Percentiles rank a stretch among this genome's conserved stretches.
phyloP scores from a whole-genome alignment of 2,888 invertebrate genomes.

The Volucella inflata region DNA sequence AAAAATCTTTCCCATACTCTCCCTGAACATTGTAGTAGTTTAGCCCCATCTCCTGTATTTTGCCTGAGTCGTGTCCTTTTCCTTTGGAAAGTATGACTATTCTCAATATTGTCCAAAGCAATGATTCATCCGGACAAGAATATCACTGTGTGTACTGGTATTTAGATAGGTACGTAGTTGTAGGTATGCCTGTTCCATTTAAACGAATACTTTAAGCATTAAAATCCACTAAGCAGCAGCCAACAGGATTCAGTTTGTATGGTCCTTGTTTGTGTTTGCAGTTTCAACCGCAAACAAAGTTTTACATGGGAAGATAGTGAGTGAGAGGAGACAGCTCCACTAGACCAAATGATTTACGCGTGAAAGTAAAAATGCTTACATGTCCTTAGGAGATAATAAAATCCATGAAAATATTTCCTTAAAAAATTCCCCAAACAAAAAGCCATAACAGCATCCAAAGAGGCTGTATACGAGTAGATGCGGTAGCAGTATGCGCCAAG shows the following conservation, averaged over 20 bases:
- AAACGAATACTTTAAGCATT: conserved; percentile 45
- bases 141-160: conserved; percentile 41
- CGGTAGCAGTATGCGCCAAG: conserved; percentile 40
- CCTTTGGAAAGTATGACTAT: neutral
- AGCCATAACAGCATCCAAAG: conserved; percentile 42
- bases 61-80: neutral
- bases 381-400: conserved; percentile 73
- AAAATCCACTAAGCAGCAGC: conserved; percentile 39
- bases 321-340: neutral
- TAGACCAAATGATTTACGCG: conserved; percentile 59
- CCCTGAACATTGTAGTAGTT: neutral
- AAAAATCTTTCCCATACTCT: conserved; percentile 35
- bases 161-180: no score
- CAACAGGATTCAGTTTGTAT: conserved; percentile 50
- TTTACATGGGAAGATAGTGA: neutral
- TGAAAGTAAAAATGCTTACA: conserved; percentile 71
- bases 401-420: conserved; percentile 74
- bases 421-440: conserved; percentile 69
- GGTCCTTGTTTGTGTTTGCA: conserved; percentile 28
- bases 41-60: neutral
- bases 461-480: neutral
- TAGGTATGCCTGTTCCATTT: conserved; percentile 30
- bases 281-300: neutral
- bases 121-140: conserved; percentile 68
- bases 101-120: conserved; percentile 61